These are phyloP conservation scores for Phalacrocorax aristotelis DNA, from an alignment of 2,113 vertebrate genomes.

Conservation along the genomic window DNA sequence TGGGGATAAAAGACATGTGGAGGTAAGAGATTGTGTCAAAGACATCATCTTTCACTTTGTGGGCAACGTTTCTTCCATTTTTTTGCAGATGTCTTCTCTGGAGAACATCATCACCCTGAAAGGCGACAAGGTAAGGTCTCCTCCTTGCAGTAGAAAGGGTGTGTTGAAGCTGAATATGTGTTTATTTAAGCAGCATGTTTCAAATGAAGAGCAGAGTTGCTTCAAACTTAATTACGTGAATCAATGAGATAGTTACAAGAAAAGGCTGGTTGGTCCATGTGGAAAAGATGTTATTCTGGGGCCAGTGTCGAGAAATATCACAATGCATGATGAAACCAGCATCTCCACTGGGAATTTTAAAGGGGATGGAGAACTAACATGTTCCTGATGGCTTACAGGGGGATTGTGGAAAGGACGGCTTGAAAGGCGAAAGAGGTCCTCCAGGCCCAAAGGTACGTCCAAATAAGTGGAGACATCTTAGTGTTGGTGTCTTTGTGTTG, in stretches of 20 bases:
- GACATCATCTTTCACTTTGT: neutral
- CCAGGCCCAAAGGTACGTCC: conserved; percentile 79
- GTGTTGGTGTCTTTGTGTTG: neutral
- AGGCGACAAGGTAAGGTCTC: conserved; percentile 77
- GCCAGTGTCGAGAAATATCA: neutral
- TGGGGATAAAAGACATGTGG: neutral
- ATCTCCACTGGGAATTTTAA: neutral
- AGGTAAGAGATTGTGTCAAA: neutral
- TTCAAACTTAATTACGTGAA: neutral
- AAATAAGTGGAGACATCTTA: neutral
- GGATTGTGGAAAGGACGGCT: conserved; percentile 69
- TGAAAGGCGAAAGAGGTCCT: conserved; percentile 68
- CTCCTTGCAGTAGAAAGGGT: neutral
- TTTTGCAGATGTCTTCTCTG: conserved; percentile 44
- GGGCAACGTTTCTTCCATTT: neutral
- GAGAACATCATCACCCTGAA: conserved; percentile 72
- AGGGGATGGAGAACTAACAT: neutral
- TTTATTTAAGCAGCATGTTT: neutral
- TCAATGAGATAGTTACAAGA: neutral
- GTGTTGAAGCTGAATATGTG: neutral
- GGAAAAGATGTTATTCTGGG: neutral
- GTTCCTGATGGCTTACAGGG: conserved; percentile 54
- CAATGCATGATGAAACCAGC: neutral
- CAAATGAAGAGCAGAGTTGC: neutral
- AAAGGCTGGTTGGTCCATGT: neutral